These are phyloP conservation scores for Leptodactylus fallax DNA, from an alignment of 2,797 vertebrate species.

Conservation along the genomic window DNA sequence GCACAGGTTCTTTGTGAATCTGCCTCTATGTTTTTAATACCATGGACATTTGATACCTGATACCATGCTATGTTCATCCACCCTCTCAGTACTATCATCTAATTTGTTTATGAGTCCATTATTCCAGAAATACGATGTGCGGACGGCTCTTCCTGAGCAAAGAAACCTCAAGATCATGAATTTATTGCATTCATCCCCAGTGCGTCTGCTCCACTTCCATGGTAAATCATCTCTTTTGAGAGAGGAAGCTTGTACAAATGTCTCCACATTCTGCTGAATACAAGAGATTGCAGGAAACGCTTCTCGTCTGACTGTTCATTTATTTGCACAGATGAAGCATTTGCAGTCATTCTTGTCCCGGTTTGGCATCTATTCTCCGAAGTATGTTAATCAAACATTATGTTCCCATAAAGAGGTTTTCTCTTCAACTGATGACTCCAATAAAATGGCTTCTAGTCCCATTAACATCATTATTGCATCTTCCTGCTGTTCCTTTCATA, in stretches of 20 bases:
- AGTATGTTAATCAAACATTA: constrained; percentile 18
- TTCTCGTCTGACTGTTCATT: constrained; percentile 34
- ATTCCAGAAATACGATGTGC: background rate
- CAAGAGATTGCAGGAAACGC: constrained; percentile 30
- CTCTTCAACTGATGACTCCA: background rate
- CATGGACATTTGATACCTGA: too few relatives aligned
- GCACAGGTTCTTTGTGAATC: too few relatives aligned
- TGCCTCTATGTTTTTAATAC: too few relatives aligned
- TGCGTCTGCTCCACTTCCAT: constrained; percentile 5
- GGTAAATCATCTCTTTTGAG: background rate
- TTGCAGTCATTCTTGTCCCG: background rate
- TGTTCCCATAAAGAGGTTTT: constrained; percentile 26
- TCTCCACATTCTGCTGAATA: background rate
- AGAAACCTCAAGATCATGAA: background rate
- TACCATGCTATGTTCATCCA: background rate
- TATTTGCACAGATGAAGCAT: constrained; percentile 18
- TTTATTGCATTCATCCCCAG: background rate
- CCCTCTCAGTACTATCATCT: background rate
- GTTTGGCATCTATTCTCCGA: constrained; percentile 14
- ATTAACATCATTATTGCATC: background rate
- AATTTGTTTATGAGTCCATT: background rate
- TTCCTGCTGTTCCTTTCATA: background rate
- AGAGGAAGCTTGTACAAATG: background rate
- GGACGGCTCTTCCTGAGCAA: background rate
- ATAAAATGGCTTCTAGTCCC: constrained; percentile 20